A percentile compares a stretch with the other conserved stretches of the same genome.
These are phyloP conservation scores for Prinia subflava DNA, from an alignment of 2,113 vertebrate genomes.

Conservation along the genomic window DNA sequence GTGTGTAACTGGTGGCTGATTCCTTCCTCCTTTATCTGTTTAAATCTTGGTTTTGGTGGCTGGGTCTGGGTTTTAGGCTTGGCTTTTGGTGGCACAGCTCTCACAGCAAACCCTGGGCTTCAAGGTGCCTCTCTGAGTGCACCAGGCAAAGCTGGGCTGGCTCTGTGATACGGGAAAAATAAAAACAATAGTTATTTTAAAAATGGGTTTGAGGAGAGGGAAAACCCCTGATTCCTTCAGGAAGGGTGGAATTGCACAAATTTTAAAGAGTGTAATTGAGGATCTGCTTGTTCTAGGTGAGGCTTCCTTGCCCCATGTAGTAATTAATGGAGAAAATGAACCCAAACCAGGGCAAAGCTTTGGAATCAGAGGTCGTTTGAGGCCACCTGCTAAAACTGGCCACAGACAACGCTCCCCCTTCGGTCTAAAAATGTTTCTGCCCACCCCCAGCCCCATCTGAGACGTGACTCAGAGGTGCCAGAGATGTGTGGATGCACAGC, in stretches of 20 bases:
- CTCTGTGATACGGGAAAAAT: not conserved
- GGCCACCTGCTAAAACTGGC: not conserved
- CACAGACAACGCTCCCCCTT: not conserved
- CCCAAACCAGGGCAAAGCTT: not conserved
- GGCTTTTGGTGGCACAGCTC: not conserved
- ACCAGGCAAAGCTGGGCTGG: not conserved
- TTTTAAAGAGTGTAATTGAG: not conserved
- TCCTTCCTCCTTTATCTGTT: not conserved
- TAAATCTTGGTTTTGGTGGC: not conserved
- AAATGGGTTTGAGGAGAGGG: not conserved
- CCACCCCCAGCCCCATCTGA: not conserved
- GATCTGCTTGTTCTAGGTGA: not conserved
- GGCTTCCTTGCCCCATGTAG: not conserved
- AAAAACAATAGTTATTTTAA: not conserved
- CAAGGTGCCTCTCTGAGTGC: not conserved
- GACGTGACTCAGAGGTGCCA: not conserved
- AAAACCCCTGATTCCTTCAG: not conserved
- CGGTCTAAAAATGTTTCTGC: slow-evolving; percentile 44
- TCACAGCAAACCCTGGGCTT: not conserved
- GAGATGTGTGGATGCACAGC: not conserved
- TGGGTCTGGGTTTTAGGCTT: not conserved
- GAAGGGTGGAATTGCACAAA: not conserved
- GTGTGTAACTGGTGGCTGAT: not conserved
- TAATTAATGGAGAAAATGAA: not conserved
- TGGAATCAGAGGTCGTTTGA: not conserved